phyloP scores from a whole-genome alignment of 2,888 invertebrate genomes.

The Phymatocera aterrima region DNA sequence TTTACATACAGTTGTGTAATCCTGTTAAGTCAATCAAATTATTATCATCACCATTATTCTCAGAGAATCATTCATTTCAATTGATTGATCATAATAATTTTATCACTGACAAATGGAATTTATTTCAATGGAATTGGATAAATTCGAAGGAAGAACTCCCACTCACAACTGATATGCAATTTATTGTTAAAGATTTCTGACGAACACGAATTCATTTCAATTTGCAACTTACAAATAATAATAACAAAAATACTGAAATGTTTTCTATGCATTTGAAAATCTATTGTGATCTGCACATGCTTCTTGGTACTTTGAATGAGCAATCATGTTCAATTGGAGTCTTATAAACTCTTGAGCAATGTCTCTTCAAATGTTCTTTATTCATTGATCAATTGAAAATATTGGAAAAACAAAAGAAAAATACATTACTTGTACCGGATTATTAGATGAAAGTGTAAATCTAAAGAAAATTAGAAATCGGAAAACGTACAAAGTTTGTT shows the following conservation, averaged over 20 bases:
- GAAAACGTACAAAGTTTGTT: slow-evolving; percentile 23
- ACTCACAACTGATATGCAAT: no score
- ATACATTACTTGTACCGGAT: slow-evolving; percentile 12
- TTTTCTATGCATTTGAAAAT: background rate
- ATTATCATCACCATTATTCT: slow-evolving; percentile 9
- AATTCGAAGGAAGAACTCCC: slow-evolving; percentile 1
- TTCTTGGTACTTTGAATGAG: slow-evolving; percentile 12
- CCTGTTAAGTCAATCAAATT: background rate
- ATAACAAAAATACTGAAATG: background rate
- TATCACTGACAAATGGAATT: background rate
- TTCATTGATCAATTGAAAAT: background rate
- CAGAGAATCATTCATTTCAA: slow-evolving; percentile 10
- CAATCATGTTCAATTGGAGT: background rate
- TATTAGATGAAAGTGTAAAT: background rate
- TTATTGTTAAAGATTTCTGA: no score
- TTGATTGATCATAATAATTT: no score
- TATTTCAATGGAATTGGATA: slow-evolving; percentile 5
- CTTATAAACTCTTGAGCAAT: background rate
- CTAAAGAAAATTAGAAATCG: background rate
- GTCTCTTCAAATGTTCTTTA: background rate
- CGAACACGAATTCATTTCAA: background rate
- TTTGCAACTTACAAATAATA: background rate
- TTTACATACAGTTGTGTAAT: background rate
- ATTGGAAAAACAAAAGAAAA: background rate
- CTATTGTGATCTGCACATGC: background rate